phyloP scores from a whole-genome alignment of 2,113 vertebrate species.

The Campylomormyrus numenius region DNA sequence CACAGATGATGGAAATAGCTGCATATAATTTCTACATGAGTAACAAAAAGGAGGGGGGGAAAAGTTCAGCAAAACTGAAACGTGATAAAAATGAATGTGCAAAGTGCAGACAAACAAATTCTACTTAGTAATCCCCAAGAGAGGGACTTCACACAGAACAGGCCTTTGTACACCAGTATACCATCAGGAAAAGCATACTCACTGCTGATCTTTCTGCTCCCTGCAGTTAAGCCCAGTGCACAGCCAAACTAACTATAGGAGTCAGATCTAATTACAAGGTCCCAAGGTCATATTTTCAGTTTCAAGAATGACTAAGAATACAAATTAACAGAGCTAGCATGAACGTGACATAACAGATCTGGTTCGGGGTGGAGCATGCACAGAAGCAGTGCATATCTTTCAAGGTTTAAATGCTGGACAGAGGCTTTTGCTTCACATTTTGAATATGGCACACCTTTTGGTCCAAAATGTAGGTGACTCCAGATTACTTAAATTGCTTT shows the following conservation, averaged over 20 bases:
- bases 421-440: slow-evolving; percentile 46
- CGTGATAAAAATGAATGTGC: slow-evolving; percentile 47
- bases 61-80: slow-evolving; percentile 22
- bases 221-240: neutral
- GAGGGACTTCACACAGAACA: slow-evolving; percentile 34
- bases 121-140: neutral
- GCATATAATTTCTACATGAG: slow-evolving; percentile 8
- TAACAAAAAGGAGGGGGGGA: neutral
- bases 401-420: neutral
- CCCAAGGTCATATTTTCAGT: slow-evolving; percentile 3
- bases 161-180: neutral
- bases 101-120: slow-evolving; percentile 44
- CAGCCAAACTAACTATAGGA: neutral
- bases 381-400: neutral
- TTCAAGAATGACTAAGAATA: neutral
- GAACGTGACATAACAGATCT: neutral
- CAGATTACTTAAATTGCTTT: slow-evolving; percentile 28
- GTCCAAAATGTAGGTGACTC: slow-evolving; percentile 69
- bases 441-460: slow-evolving; percentile 81
- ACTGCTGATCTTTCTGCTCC: neutral
- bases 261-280: neutral
- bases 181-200: neutral
- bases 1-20: neutral
- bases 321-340: slow-evolving; percentile 29
- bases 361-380: neutral